These are phyloP conservation scores for Morone saxatilis DNA, from an alignment of 2,113 vertebrate genomes.

Conservation along the genomic window DNA sequence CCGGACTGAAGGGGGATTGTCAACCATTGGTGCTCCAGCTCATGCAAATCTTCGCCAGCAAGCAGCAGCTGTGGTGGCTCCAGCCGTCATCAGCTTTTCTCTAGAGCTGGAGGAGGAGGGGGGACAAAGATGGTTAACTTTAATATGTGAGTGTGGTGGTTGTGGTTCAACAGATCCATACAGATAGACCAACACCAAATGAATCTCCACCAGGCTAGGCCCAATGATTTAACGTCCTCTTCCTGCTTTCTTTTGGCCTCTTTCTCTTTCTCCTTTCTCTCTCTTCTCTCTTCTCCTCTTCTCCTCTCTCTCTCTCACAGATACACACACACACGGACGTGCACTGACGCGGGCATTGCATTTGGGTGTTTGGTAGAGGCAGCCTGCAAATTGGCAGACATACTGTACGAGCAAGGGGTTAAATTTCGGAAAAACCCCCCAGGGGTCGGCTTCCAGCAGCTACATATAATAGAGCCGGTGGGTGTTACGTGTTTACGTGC, in stretches of 20 bases:
- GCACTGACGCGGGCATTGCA: background rate
- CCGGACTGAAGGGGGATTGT: constrained; percentile 25
- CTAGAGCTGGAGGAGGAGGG: background rate
- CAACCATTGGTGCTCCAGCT: background rate
- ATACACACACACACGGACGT: background rate
- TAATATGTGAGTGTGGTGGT: background rate
- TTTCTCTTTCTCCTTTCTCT: too few species aligned
- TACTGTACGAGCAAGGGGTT: constrained; percentile 74
- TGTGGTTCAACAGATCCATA: background rate
- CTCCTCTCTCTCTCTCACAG: too few species aligned
- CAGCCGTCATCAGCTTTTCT: constrained; percentile 4
- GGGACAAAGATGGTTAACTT: constrained; percentile 23
- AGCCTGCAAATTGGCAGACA: constrained; percentile 41
- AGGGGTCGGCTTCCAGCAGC: constrained; percentile 72
- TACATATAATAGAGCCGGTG: constrained; percentile 43
- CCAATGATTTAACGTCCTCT: background rate
- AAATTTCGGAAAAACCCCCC: constrained; percentile 68
- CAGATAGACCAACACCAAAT: background rate
- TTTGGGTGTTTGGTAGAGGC: constrained; percentile 25
- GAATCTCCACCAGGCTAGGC: background rate
- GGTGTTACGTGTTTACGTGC: constrained; percentile 12
- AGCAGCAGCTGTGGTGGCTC: constrained; percentile 41
- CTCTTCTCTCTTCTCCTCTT: too few species aligned
- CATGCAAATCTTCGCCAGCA: constrained; percentile 56
- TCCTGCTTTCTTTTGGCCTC: constrained; percentile 2